These are phyloP conservation scores for Hyposoter dolosus DNA, from an alignment of 2,888 invertebrate genomes.

Conservation along the genomic window DNA sequence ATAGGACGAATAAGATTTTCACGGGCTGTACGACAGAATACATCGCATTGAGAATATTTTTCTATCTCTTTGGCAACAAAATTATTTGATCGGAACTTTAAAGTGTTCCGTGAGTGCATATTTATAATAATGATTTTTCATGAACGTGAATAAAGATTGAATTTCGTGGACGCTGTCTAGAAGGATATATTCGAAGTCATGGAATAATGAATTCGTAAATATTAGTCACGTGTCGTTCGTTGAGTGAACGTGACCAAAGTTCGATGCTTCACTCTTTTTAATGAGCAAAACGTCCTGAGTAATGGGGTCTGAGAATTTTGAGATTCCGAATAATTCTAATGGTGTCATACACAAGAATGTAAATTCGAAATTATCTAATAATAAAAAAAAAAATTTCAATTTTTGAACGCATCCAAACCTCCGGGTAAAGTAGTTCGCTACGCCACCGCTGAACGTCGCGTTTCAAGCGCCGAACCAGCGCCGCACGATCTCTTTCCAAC, in stretches of 20 bases:
- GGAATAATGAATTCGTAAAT: not conserved
- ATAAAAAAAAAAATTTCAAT: not conserved
- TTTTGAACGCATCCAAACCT: not conserved
- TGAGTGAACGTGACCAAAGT: not conserved
- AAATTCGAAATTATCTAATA: not conserved
- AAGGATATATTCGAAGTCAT: not conserved
- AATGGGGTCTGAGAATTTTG: not conserved
- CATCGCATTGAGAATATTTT: not conserved
- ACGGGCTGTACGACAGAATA: too few relatives aligned
- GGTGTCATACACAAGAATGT: not conserved
- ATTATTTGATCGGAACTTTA: not conserved
- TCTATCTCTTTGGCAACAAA: not conserved
- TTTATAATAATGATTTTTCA: not conserved
- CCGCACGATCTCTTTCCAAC: not conserved
- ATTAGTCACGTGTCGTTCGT: not conserved
- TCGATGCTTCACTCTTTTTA: not conserved
- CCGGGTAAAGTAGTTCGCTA: conserved; percentile 10
- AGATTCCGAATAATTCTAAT: not conserved
- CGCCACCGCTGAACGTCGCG: conserved; percentile 7
- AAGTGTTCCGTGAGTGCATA: not conserved
- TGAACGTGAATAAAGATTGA: not conserved
- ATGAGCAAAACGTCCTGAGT: not conserved
- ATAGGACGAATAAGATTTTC: not conserved
- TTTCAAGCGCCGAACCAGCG: not conserved
- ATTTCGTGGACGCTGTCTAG: not conserved